A percentile compares a stretch with the other conserved stretches of the same genome.
These are phyloP conservation scores for Nymphicus hollandicus DNA, from an alignment of 2,113 vertebrate species.

Conservation along the genomic window DNA sequence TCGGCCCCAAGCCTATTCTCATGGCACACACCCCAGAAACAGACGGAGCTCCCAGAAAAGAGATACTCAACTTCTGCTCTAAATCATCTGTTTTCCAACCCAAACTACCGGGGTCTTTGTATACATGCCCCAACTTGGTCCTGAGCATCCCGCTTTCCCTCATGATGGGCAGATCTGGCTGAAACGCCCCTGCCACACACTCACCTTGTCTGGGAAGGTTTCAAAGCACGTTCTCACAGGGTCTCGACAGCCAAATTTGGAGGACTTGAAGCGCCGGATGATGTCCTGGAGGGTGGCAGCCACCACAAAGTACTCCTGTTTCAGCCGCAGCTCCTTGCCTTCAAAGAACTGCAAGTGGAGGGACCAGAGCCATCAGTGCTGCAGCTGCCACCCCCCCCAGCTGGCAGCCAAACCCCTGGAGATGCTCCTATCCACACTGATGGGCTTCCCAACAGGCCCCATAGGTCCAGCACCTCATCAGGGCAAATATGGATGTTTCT, in stretches of 20 bases:
- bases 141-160: neutral
- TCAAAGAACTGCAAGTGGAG: conserved; percentile 80
- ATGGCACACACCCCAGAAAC: neutral
- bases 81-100: neutral
- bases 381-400: neutral
- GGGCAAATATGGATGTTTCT: neutral
- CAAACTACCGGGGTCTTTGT: neutral
- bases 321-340: conserved; percentile 88
- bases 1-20: neutral
- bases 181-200: neutral
- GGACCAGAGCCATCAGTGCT: neutral
- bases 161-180: neutral
- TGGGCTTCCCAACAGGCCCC: neutral
- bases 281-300: conserved; percentile 88
- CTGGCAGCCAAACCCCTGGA: neutral
- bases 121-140: neutral
- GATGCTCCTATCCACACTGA: neutral
- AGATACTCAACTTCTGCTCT: neutral
- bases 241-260: conserved; percentile 86
- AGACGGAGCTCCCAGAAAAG: neutral
- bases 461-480: neutral
- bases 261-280: conserved; percentile 87
- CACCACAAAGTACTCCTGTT: conserved; percentile 90
- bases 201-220: conserved; percentile 86
- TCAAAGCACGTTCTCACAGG: conserved; percentile 84